Base-by-base conservation (phyloP, 1,140 invertebrate genomes). In the Euborellia annulipes region DNA sequence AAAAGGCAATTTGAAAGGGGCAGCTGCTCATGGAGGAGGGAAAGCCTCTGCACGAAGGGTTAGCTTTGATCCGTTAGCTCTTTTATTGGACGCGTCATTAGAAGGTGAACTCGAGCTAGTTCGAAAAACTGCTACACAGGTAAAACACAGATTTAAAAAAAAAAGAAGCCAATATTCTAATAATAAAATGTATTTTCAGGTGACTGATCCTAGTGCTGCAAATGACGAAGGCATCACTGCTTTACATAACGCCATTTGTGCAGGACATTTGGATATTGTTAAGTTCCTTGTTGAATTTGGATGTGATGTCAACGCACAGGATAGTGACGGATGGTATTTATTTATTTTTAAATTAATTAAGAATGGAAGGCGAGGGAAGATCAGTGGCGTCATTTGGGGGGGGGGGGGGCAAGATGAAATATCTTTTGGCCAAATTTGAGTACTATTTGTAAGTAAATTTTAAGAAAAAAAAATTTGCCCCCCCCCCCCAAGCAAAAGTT, bases 221-320 rank as follows among this genome's bases (percentile, higher is more conserved):
- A 98, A 97, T 65, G 93, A 78, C 77, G 97, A 78, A 80, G 95
- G 66, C 6, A 98, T 98, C 53, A 99, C 96, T 2, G 95, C 96
- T 22, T 71, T 99, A 39, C 96, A 99, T 65, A 98, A 99, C 67
- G 94, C 95, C 52, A 98, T 98, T 57, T 98, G 95, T 69, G 95
- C 96, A 3, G 93, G 94, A 18, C 94, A 98, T 65, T 78, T 94
- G 56, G 92, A 98, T 58, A 97, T 98, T 58, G 93, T 98, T 52
- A 89, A 89, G 67, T 98, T 95, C 63, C 76, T 99, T 11, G 91
- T 99, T 23, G 89, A 96, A 63, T 85, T 91, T 62, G 92, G 94
- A 32, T 96, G 93, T 68, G 95, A 99, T 68, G 93, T 98, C 3
- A 99, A 99, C 68, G 91, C 92, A 32, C 91, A 94, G 59, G 95